Evolutionary conservation across 2,888 invertebrate genomes (phyloP), one percentile per base, ranked within the genome.

Genomic region (Drosophila buzzatii): DNA sequence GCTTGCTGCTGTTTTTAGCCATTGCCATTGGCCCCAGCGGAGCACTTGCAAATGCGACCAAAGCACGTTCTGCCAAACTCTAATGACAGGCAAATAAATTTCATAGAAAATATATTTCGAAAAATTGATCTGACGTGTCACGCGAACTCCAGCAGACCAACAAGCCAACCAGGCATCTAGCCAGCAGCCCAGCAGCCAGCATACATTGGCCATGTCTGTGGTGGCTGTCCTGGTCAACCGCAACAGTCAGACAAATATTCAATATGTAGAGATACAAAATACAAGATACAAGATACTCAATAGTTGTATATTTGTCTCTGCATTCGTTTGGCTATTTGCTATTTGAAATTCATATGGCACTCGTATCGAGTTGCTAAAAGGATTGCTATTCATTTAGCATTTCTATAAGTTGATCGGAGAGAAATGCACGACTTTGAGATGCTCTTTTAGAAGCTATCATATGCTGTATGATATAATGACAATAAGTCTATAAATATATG

Each of bases 91-190:
- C 91, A 91, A 91, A 91, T 91, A 91, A 91, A 91, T 91, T 90
- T 87, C 82, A 78, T 82, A 87, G 89, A 86, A 91, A 85, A 91
- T 91, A 91, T 91, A 90, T 91, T 90, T 85, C 87, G 82, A 77
- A 87, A 91, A 91, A 91, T 91, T 91, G 91, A 91, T 83, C 90
- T 91, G 91, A 91, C 91, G 85, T 91, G 91, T 91, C 91, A 91
- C 91, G 91, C 91, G 90, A 90, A 33, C 23, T 39, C 27, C 58
- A 2, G 45, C 41, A 60, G 65, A 14, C 23, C 27, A 37, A n/a
- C 37, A 18, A 35, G 20, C 47, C 58, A 37, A n/a, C 37, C 16
- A 35, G 20, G 41, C 58, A 41, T 27, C 18, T 27, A 12, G 14
- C 39, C 6, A 58, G 65, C 56, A 45, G 18, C 23, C 23, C 58